Base-by-base conservation (phyloP, 2,888 invertebrate genomes). In the Eupithecia dodoneata region DNA sequence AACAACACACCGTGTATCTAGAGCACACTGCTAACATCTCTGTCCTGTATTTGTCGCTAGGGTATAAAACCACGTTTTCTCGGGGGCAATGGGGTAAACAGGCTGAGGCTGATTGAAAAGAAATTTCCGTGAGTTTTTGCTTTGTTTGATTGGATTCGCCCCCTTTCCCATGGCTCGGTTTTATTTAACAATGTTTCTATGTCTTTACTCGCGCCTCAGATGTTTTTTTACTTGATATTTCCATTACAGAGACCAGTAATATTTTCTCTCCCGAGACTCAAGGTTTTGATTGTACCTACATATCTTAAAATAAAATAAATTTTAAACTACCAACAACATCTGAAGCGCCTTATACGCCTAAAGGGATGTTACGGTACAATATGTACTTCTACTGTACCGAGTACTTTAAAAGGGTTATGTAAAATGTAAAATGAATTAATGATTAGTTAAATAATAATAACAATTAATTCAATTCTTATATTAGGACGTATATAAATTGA, bases 21-120 rank as follows among this genome's bases (percentile, higher is more conserved):
- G 10, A 30, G 12, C 63, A 12, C 66, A 18, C 42, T 66, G 42
- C 66, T 66, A 65, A 59, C 71, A 71, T 79, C 65, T 74, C 66
- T 79, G 65, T 77, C 77, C 76, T 76, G 76, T 74, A 73, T 74
- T 76, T 76, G 76, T 71, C 71, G 74, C 76, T 73, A 12, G 75
- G 75, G 66, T 73, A 73, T 75, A 75, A 71, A 72, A 76, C 73
- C 76, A 55, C 52, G 74, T 73, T 72, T 66, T 70, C 70, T 69
- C 69, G 10, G 47, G 45, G 45, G 45, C 72, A 71, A 30, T 67
- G 72, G 75, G 67, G 63, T 75, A 78, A 78, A 76, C 76, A 76
- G 74, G 47, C 47, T 45, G 45, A 45, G n/a, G 72, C 70, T 78
- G 74, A 78, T 78, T 76, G 78, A 78, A 78, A 78, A 76, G 65